Conservation (phyloP, 2,888 invertebrate genomes). For the Andrena haemorrhoa region DNA sequence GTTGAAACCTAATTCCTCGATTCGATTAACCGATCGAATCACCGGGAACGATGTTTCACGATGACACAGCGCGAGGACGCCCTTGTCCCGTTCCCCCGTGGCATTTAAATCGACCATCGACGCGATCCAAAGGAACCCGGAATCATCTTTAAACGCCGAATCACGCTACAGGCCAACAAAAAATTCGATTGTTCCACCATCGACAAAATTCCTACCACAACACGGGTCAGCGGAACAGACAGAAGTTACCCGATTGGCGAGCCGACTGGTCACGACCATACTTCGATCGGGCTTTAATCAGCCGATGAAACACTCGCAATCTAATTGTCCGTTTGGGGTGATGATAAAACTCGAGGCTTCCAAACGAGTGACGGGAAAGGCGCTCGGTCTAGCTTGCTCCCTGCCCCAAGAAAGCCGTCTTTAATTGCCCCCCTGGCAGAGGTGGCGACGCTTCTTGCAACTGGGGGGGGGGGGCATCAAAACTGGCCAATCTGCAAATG, state of each 20-base stretch:
- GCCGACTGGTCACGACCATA: constrained; percentile 6
- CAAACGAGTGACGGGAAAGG: not conserved
- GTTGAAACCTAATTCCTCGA: not conserved
- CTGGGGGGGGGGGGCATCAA: constrained; percentile 10
- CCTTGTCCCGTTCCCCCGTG: not conserved
- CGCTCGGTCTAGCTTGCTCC: not conserved
- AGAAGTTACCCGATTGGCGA: not conserved
- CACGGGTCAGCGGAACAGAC: not conserved
- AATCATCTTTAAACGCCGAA: not conserved
- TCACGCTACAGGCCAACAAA: not conserved
- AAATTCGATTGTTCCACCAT: constrained; percentile 15
- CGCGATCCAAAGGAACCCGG: not conserved
- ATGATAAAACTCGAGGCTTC: constrained; percentile 5
- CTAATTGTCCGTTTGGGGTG: constrained; percentile 32
- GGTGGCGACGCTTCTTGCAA: constrained; percentile 14
- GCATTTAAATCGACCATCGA: constrained; percentile 25
- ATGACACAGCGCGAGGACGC: not conserved
- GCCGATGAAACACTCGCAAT: constrained; percentile 16
- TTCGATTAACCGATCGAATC: constrained; percentile 25
- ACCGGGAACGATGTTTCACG: constrained; percentile 27
- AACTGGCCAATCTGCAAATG: constrained; percentile 43
- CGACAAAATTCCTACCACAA: not conserved
- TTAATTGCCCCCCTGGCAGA: too few species aligned
- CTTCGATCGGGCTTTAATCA: constrained; percentile 33
- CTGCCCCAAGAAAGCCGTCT: constrained; percentile 18